These are phyloP conservation scores for Drosophila hydei DNA, from an alignment of 1,140 invertebrate species.

Conservation along the genomic window DNA sequence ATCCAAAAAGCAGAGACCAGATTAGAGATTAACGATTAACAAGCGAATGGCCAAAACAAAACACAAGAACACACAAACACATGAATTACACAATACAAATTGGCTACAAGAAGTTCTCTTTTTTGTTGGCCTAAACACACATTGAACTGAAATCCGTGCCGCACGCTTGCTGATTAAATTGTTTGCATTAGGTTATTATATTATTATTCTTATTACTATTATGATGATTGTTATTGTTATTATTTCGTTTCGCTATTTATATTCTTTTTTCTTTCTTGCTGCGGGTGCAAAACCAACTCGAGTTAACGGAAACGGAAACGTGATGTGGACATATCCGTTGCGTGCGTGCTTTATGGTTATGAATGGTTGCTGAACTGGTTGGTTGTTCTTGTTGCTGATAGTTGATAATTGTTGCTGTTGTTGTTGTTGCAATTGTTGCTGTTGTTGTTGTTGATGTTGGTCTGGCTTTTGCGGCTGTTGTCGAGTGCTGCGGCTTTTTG, in stretches of 20 bases:
- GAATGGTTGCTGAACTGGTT: conserved; percentile 35
- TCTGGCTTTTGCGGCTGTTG: conserved; percentile 32
- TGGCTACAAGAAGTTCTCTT: conserved; percentile 20
- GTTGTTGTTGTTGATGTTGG: conserved; percentile 18
- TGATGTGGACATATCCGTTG: conserved; percentile 48
- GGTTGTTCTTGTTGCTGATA: conserved; percentile 31
- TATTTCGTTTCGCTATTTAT: neutral
- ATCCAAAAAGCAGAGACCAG: conserved; percentile 36
- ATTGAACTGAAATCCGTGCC: conserved; percentile 33
- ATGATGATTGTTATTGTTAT: neutral
- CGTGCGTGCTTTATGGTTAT: conserved; percentile 54
- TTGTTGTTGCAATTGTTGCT: conserved; percentile 7
- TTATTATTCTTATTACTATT: conserved; percentile 3
- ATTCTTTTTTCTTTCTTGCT: conserved; percentile 12
- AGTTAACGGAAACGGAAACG: conserved; percentile 38
- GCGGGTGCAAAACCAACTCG: conserved; percentile 33
- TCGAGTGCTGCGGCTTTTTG: conserved; percentile 47
- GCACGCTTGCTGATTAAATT: conserved; percentile 19
- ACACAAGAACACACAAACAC: conserved; percentile 49
- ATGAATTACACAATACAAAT: conserved; percentile 42
- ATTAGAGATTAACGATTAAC: conserved; percentile 34
- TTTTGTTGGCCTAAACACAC: conserved; percentile 19
- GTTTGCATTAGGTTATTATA: conserved; percentile 2
- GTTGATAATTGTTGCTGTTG: conserved; percentile 30
- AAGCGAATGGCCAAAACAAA: conserved; percentile 7